Evolutionary conservation across 2,113 vertebrate genomes (phyloP).

Genomic region (Lepidothrix coronata): DNA sequence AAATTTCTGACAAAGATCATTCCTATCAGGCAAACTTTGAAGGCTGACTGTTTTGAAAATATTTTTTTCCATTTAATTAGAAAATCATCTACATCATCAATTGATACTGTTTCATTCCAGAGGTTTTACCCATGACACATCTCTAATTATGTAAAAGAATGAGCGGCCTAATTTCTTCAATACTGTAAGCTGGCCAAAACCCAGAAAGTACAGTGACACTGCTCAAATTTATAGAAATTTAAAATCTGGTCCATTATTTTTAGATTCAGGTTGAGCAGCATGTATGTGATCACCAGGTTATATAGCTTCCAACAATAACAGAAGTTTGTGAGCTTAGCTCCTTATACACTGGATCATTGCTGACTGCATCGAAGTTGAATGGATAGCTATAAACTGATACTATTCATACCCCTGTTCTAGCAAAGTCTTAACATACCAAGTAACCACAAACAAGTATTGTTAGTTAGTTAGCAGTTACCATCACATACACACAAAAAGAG

Average conservation of each 20-base stretch:
- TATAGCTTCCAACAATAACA: neutral
- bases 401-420: neutral
- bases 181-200: neutral
- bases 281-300: neutral
- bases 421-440: neutral
- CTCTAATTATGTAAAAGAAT: neutral
- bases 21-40: neutral
- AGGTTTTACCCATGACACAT: neutral
- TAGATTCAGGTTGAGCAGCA: neutral
- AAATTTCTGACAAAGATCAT: neutral
- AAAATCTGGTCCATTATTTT: neutral
- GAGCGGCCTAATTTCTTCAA: neutral
- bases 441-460: neutral
- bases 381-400: neutral
- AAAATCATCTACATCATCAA: neutral
- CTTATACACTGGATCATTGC: neutral
- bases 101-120: neutral
- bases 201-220: neutral
- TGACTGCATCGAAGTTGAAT: neutral
- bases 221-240: neutral
- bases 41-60: neutral
- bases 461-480: neutral
- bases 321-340: neutral
- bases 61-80: neutral
- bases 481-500: neutral